Evolutionary conservation across 2,797 vertebrate species (phyloP), one percentile per base, ranked within the genome.

Genomic region (Gorsachius magnificus): DNA sequence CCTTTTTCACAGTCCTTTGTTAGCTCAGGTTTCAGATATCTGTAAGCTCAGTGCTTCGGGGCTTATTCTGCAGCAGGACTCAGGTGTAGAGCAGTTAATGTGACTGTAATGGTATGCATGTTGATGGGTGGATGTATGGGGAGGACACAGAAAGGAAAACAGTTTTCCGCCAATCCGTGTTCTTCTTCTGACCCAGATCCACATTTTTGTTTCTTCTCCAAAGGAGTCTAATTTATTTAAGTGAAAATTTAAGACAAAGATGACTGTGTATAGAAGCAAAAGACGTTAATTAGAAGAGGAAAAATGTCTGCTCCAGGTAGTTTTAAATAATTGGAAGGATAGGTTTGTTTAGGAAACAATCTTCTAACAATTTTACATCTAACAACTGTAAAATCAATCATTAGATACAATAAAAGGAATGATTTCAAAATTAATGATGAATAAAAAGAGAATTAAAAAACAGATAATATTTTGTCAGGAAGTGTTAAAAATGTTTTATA

Each of bases 351-450:
- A 79, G 31, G 50, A 87, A 77, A 63, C 45, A 36, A 78, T 90
- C 53, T 94, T 82, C 51, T 64, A 93, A 63, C 50, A 72, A 53
- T 66, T 89, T 91, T 41, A 56, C 76, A 75, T 85, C 38, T 83
- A 83, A 72, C 93, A 65, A 35, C 68, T 77, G 33, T 50, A 92
- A 94, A 89, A 70, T 35, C 66, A 65, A 50, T 81, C n/a, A 41
- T 65, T 66, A 85, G 45, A 76, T 87, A 43, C 46, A 92, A 66
- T 95, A 69, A 64, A 91, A 70, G 35, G 31, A 93, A 72, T 13
- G 16, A 6, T 64, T 94, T 85, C 66, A 48, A 94, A 96, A 87
- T 87, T 51, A 93, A 90, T 94, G 43, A 90, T 74, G 81, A 96
- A 90, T 96, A 76, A 81, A 95, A 79, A 36, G 24, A 57, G 57